phyloP scores from a whole-genome alignment of 2,797 vertebrate species.

The Buphagus erythrorhynchus region DNA sequence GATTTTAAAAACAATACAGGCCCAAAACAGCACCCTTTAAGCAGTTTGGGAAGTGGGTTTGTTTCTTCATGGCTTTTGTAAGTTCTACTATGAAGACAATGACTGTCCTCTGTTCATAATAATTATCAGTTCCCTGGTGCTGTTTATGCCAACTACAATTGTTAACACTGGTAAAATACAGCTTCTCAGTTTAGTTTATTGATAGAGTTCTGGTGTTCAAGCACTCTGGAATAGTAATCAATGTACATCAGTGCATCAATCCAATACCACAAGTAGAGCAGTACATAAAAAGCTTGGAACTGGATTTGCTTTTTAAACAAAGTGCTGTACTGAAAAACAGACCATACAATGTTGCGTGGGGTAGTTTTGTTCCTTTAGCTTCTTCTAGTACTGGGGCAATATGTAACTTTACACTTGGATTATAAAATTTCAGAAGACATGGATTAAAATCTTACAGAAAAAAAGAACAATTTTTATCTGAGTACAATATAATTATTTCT shows the following conservation, averaged over 20 bases:
- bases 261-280: neutral
- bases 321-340: neutral
- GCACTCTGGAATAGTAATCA: neutral
- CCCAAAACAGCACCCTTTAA: neutral
- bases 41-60: neutral
- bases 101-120: neutral
- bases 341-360: rapidly evolving
- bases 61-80: neutral
- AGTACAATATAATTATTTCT: neutral
- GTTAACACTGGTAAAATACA: neutral
- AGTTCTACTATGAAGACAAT: neutral
- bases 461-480: neutral
- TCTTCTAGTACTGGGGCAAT: neutral
- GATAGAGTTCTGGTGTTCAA: neutral
- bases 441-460: neutral
- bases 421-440: neutral
- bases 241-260: neutral
- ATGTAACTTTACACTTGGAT: neutral
- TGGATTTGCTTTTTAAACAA: neutral
- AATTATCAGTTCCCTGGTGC: neutral
- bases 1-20: neutral
- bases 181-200: neutral
- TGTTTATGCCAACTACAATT: neutral
- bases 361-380: neutral
- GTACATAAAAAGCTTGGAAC: neutral